A percentile compares a stretch with the other conserved stretches of the same genome.
Evolutionary conservation across 2,113 vertebrate species (phyloP).

Genomic region (Otolemur garnettii): DNA sequence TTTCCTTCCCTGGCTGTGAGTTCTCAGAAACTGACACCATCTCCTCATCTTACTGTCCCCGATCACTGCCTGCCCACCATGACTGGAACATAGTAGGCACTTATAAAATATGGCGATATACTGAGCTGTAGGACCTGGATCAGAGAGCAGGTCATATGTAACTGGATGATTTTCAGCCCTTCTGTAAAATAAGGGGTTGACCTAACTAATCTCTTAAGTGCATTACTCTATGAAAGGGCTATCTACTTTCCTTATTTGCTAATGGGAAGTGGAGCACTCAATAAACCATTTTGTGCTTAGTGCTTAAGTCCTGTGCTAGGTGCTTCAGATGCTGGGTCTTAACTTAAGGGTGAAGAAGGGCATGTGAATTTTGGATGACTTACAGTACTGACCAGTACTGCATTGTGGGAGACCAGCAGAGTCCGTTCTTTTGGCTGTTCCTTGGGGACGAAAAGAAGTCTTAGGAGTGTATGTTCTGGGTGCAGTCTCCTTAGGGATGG

Average conservation of each 20-base stretch:
- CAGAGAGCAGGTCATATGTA: not conserved
- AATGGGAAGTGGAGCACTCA: not conserved
- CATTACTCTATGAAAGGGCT: not conserved
- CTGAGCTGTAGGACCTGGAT: not conserved
- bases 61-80: not conserved
- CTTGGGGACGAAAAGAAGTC: not conserved
- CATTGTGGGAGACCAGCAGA: not conserved
- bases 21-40: not conserved
- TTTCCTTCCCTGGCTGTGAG: not conserved
- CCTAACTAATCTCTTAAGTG: not conserved
- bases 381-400: not conserved
- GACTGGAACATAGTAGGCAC: constrained; percentile 8
- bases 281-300: not conserved
- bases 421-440: not conserved
- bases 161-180: not conserved
- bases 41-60: not conserved
- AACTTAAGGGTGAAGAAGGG: not conserved
- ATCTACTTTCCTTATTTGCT: constrained; percentile 9
- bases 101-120: constrained; percentile 20
- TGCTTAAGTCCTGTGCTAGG: not conserved
- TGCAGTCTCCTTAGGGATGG: not conserved
- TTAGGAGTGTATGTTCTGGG: not conserved
- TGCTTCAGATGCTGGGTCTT: not conserved
- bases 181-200: constrained; percentile 30
- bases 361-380: not conserved